Conservation (phyloP, 2,888 invertebrate genomes). For the Pyrrhopygopsis socrates region DNA sequence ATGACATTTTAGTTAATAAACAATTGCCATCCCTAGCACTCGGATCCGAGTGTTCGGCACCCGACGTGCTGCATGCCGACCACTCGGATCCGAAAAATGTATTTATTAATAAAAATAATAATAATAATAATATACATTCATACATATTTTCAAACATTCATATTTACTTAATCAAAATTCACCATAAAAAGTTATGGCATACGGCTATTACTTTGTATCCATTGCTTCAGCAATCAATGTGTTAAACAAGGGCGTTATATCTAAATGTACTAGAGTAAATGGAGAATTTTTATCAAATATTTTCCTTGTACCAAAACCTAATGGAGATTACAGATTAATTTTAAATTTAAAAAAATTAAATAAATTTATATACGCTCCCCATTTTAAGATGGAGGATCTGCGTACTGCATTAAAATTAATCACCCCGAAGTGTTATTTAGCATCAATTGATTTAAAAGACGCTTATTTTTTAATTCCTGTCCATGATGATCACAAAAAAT, state of each 20-base stretch:
- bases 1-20: too few species aligned
- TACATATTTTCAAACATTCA: constrained; percentile 21
- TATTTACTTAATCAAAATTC: constrained; percentile 26
- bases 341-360: too few species aligned
- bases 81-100: constrained; percentile 35
- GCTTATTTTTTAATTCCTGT: background rate
- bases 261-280: too few species aligned
- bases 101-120: background rate
- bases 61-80: constrained; percentile 22
- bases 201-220: constrained; percentile 18
- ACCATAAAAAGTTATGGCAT: constrained; percentile 12
- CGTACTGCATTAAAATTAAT: too few species aligned
- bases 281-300: too few species aligned
- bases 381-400: too few species aligned
- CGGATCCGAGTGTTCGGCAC: constrained; percentile 28
- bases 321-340: too few species aligned
- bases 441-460: too few species aligned
- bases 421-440: too few species aligned
- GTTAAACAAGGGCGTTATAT: too few species aligned
- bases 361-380: too few species aligned
- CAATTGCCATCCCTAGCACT: background rate
- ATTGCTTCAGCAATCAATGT: background rate
- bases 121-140: constrained; percentile 13
- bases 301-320: too few species aligned
- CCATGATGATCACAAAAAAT: background rate